Base-by-base conservation (phyloP, 2,797 vertebrate species). In the Masticophis lateralis region DNA sequence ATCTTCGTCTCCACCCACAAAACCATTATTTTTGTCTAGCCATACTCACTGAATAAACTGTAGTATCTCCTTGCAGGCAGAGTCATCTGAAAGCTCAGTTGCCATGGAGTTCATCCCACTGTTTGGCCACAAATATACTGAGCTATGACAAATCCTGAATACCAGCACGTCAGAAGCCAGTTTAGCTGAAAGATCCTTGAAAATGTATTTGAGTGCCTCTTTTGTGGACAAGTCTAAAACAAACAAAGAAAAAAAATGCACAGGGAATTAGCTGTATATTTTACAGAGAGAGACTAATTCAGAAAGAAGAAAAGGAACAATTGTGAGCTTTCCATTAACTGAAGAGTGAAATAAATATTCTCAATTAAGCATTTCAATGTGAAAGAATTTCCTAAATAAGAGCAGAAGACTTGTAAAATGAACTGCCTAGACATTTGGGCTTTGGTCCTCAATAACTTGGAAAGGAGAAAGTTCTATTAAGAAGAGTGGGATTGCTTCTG, bases 101-200 rank as follows among this genome's bases (percentile, higher is more conserved):
- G 98, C 96, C 47, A 97, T 95, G 66, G 97, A 98, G 93, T 74
- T 97, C 51, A 94, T 86, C 13, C 95, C 95, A 92, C 96, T 98
- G 95, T 99, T 99, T 18, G 99, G 99, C 99, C 99, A 99, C 89
- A 99, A 93, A 14, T 99, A 98, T 51, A 99, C 92, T 1, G 98
- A 96, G 95, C 98, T 99, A 94, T 98, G 97, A 93, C 98, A 96
- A 92, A 99, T 95, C 66, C 97, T 97, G 66, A 99, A 96, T 22
- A 99, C 98, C 51, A 99, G 97, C 12, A 98, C 97, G 27, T 99
- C 97, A 0, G 99, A 99, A 91, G 98, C 98, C 87, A 99, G 97
- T 95, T 98, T 98, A 55, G 97, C 94, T 59, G 97, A 97, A 63
- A 99, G 98, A 83, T 94, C 96, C 95, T 97, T 97, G 96, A 99